Base-by-base conservation (phyloP, 1,140 invertebrate species). In the Dreissena rostriformis region DNA sequence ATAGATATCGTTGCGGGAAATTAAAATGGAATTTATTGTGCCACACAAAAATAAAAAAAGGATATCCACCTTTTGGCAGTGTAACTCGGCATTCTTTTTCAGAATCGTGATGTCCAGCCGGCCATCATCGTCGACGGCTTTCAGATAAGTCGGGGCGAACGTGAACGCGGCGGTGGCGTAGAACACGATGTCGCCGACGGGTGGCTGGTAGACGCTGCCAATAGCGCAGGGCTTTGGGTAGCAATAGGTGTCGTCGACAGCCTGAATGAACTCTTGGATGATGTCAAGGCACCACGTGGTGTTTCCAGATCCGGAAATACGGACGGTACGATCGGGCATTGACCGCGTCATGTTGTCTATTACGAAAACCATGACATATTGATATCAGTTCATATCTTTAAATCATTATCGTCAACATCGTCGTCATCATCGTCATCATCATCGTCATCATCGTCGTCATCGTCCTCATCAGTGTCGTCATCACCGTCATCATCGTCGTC, bases 211-310 rank as follows among this genome's bases (percentile, higher is more conserved):
- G 7, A 88, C 88, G 2, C 65, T 73, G 24, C 89, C 89, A 55
- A 92, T 90, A 57, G 89, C 87, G 88, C 92, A 92, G 14, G 92
- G 92, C 72, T 91, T 90, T 8, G 92, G 92, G 72, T 88, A 87
- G 75, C 92, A 93, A 51, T 70, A 66, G 55, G 72, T 65, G 55
- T 85, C 82, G 53, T 79, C 68, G 29, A 84, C 81, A 51, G 86
- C 88, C 65, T 82, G 29, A 28, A 91, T 83, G 61, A 92, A 88
- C 19, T 79, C 53, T 39, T 81, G 28, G 61, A 92, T 74, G 22
- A 91, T 84, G 19, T 74, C 53, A 84, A 86, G 78, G 84, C 91
- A 92, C 71, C 86, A 49, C 12, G 66, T 68, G 7, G 88, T 80
- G 57, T 89, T 73, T 15, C 90, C 86, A 24, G 86, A 87, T 53